These are phyloP conservation scores for Vicugna pacos DNA, from an alignment of 2,113 vertebrate species.

Conservation along the genomic window DNA sequence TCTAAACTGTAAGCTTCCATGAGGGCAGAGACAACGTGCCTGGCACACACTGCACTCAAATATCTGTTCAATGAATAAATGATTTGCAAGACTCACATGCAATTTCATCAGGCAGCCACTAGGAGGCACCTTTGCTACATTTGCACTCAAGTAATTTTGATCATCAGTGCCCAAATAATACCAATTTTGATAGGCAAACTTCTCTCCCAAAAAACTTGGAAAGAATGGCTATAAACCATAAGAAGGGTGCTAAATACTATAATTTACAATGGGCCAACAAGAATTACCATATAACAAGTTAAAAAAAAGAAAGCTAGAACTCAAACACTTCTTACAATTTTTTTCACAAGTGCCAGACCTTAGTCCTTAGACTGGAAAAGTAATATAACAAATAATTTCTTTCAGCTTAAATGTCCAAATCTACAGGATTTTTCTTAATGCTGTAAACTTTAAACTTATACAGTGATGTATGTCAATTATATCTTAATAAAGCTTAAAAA, in stretches of 20 bases:
- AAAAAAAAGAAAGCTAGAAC: not conserved
- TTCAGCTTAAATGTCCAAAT: constrained; percentile 18
- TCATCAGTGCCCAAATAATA: not conserved
- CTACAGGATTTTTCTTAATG: not conserved
- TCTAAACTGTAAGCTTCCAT: not conserved
- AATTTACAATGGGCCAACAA: constrained; percentile 16
- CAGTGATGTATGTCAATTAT: not conserved
- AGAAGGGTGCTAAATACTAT: not conserved
- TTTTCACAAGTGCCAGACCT: not conserved
- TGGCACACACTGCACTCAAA: not conserved
- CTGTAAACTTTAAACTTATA: not conserved
- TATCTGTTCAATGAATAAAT: not conserved
- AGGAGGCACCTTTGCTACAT: constrained; percentile 51
- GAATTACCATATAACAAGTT: not conserved
- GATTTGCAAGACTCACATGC: not conserved
- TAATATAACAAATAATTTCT: not conserved
- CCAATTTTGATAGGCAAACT: not conserved
- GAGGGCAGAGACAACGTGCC: not conserved
- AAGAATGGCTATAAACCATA: not conserved
- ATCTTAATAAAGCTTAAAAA: not conserved
- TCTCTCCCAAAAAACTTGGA: not conserved
- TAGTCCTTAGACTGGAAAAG: not conserved
- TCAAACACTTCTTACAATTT: not conserved
- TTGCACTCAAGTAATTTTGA: not conserved
- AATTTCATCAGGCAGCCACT: constrained; percentile 44